Evolutionary conservation across 1,140 invertebrate genomes (phyloP).

Genomic region (Hypothenemus hampei): DNA sequence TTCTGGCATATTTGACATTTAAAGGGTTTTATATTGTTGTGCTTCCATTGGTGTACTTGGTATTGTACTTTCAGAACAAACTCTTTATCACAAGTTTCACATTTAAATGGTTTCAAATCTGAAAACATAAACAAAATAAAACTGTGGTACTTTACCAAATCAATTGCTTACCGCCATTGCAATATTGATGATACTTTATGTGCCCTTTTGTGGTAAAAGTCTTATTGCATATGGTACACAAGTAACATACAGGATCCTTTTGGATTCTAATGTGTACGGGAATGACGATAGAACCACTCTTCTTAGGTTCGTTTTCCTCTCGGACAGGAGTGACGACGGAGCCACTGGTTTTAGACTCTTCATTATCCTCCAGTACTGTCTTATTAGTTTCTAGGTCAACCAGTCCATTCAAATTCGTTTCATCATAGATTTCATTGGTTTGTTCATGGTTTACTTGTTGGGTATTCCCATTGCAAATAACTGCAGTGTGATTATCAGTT

Average conservation of each 20-base stretch:
- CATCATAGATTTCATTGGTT: neutral
- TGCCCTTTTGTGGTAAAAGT: constrained; percentile 40
- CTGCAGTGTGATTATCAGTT: constrained; percentile 29
- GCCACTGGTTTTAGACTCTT: neutral
- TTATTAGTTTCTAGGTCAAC: neutral
- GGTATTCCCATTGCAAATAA: constrained; percentile 31
- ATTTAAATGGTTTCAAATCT: constrained; percentile 45
- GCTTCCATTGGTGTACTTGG: constrained; percentile 39
- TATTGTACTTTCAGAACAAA: constrained; percentile 43
- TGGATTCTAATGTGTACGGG: neutral
- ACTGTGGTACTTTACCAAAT: neutral
- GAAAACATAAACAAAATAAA: constrained; percentile 23
- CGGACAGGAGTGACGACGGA: neutral
- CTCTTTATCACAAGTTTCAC: constrained; percentile 39
- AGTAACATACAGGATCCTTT: constrained; percentile 30
- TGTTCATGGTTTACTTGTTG: neutral
- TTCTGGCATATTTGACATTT: constrained; percentile 40
- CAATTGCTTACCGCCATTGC: constrained; percentile 35
- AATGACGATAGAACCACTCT: neutral
- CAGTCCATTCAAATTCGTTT: too few relatives aligned
- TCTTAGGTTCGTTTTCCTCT: neutral
- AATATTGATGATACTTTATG: constrained; percentile 43
- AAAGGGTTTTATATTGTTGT: constrained; percentile 40
- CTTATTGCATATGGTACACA: constrained; percentile 42
- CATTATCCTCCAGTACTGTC: neutral